Evolutionary conservation across 1,140 invertebrate genomes (phyloP), one percentile per base, ranked within the genome.

Genomic region (Macrobrachium nipponense): DNA sequence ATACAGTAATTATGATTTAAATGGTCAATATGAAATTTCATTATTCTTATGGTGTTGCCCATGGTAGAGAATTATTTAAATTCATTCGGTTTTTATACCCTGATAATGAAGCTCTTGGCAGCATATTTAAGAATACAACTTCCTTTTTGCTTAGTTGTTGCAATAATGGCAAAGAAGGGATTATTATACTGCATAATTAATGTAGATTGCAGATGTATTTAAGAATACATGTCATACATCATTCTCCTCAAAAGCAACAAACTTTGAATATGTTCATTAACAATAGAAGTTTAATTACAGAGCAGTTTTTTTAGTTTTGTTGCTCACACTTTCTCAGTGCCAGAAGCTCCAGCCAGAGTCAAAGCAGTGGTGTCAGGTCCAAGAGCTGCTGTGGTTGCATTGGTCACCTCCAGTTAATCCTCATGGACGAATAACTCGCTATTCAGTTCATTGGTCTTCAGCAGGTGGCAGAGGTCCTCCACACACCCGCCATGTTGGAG

Each of bases 381-480:
- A 66, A 90, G 89, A 79, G 89, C 90, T 58, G 90, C 92, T 20
- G 84, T 92, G 70, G 91, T 92, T 15, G 90, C 90, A 8, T 93
- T 93, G 92, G 92, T 90, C 90, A 86, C 90, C 90, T 51, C 92
- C 92, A 20, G 68, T 88, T 18, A 89, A 90, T 70, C 90, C 90
- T 18, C 93, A 93, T 89, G 92, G 92, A 27, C 86, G 91, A 73
- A 89, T 93, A 36, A 91, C 87, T 14, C 90, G 91, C 82, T 93
- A 92, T 87, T 91, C 90, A 18, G 84, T 93, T 36, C 92, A 92
- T 87, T 84, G 82, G 82, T 62, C 64, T 43, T 27, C 60, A 8
- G 73, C 61, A 20, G 79, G 62, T 15, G 80, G 66, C 5, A 44
- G 80, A 14, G 80, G 68, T n/a, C 18, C 15, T 7, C 60, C 73